phyloP scores from a whole-genome alignment of 1,140 invertebrate genomes.

The Pseudomyrmex gracilis region DNA sequence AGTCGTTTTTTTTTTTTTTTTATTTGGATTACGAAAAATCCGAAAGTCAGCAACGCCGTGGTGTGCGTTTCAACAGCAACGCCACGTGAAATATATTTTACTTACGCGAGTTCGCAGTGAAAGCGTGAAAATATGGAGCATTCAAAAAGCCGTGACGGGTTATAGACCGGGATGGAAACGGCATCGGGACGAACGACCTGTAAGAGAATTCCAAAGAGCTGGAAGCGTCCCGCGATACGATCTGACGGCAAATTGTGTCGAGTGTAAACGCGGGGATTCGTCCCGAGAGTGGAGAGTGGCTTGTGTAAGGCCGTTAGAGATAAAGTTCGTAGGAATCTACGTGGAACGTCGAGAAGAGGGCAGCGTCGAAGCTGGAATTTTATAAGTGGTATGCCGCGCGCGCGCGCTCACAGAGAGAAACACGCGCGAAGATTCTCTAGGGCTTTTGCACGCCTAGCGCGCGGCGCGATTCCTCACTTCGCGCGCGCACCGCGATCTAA shows the following conservation, averaged over 20 bases:
- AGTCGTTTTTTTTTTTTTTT: too few relatives aligned
- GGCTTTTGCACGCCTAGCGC: conserved; percentile 8
- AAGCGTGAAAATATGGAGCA: conserved; percentile 23
- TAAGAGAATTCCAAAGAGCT: neutral
- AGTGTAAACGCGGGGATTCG: conserved; percentile 36
- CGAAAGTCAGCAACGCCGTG: too few relatives aligned
- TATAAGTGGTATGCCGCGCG: conserved; percentile 5
- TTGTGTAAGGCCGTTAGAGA: conserved; percentile 40
- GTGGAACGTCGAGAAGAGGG: conserved; percentile 7
- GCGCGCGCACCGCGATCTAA: conserved; percentile 22
- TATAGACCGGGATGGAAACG: neutral
- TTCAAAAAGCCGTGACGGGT: neutral
- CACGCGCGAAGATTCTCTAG: conserved; percentile 18
- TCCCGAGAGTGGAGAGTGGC: conserved; percentile 10
- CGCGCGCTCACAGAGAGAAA: neutral
- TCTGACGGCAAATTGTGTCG: conserved; percentile 47
- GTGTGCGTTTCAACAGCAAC: neutral
- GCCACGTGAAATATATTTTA: neutral
- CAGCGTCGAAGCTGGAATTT: conserved; percentile 44
- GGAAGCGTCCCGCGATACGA: neutral
- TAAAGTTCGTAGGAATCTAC: conserved; percentile 30
- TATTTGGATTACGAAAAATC: too few relatives aligned
- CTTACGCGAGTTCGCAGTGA: neutral
- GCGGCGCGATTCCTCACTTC: conserved; percentile 42
- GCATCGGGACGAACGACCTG: neutral